Conservation (phyloP, 2,888 invertebrate genomes). For the Caenorhabditis sinica region DNA sequence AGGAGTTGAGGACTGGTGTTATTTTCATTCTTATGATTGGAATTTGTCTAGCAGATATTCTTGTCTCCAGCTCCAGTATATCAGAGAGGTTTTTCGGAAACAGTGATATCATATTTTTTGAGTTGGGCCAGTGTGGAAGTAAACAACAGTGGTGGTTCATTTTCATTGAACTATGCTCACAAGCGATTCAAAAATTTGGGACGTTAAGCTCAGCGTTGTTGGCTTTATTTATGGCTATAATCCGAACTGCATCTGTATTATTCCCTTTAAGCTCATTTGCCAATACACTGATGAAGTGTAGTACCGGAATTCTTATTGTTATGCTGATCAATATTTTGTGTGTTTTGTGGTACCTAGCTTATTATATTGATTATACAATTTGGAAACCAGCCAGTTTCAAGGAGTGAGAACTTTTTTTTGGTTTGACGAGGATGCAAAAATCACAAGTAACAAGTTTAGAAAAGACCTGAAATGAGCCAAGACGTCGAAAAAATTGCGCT, state of each 20-base stretch:
- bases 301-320: neutral
- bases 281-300: neutral
- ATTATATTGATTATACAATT: no score
- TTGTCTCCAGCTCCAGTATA: neutral
- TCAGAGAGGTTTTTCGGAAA: neutral
- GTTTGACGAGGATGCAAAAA: no score
- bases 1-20: neutral
- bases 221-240: neutral
- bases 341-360: no score
- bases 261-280: conserved; percentile 8
- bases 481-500: no score
- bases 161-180: neutral
- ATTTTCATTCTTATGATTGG: conserved; percentile 3
- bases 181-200: neutral
- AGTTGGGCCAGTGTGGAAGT: neutral
- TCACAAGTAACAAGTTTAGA: no score
- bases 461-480: no score
- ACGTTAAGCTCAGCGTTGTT: neutral
- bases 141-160: neutral
- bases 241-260: conserved; percentile 1
- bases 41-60: neutral
- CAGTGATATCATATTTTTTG: neutral
- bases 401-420: no score
- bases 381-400: no score
- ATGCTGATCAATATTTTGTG: neutral